A percentile compares a stretch with the other conserved stretches of the same genome.
Conservation (phyloP, 2,113 vertebrate genomes). For the Salvelinus namaycush region DNA sequence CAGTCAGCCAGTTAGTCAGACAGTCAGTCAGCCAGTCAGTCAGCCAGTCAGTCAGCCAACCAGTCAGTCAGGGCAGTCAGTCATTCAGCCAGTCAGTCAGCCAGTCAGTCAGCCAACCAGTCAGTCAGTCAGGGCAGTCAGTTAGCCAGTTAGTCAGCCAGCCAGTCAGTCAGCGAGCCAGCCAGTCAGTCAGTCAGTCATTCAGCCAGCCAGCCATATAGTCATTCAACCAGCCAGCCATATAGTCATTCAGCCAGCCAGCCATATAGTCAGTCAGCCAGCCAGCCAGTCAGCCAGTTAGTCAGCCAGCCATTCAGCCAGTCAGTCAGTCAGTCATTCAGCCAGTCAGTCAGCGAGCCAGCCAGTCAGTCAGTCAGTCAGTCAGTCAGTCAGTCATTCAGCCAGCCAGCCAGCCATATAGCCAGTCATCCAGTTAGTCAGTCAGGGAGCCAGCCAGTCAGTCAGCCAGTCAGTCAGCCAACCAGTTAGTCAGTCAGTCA, state of each 20-base stretch:
- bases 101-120: fast-evolving
- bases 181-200: fast-evolving
- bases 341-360: fast-evolving
- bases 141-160: fast-evolving
- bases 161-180: too few species aligned
- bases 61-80: fast-evolving
- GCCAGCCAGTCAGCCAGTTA: fast-evolving
- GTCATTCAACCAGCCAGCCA: too few species aligned
- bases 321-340: too few species aligned
- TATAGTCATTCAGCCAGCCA: fast-evolving
- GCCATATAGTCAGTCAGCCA: too few species aligned
- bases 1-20: fast-evolving
- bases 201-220: too few species aligned
- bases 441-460: too few species aligned
- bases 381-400: too few species aligned
- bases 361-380: fast-evolving
- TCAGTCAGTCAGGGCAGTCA: fast-evolving
- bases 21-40: fast-evolving
- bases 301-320: fast-evolving
- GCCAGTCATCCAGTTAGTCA: too few species aligned
- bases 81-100: fast-evolving
- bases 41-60: fast-evolving
- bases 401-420: too few species aligned
- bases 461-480: too few species aligned
- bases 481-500: too few species aligned